These are phyloP conservation scores for Brachypteracias leptosomus DNA, from an alignment of 2,113 vertebrate genomes.

Conservation along the genomic window DNA sequence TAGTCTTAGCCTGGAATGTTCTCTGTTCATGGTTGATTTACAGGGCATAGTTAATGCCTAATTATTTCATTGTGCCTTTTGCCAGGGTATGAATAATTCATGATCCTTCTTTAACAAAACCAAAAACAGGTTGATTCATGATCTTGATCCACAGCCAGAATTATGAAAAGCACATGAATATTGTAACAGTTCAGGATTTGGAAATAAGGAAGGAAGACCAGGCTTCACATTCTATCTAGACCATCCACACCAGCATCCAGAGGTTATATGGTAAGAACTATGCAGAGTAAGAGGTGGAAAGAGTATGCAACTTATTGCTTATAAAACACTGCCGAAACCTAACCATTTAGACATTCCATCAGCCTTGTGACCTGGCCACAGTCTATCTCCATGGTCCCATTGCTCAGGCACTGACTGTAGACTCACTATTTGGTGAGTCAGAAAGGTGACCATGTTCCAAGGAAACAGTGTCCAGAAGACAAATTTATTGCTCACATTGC, in stretches of 20 bases:
- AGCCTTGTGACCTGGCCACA: background rate
- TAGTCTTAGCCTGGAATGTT: background rate
- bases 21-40: slow-evolving; percentile 21
- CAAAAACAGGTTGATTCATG: slow-evolving; percentile 27
- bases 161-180: background rate
- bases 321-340: slow-evolving; percentile 16
- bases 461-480: background rate
- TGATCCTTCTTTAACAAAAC: slow-evolving; percentile 24
- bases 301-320: slow-evolving; percentile 10
- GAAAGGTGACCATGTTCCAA: background rate
- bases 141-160: slow-evolving; percentile 37
- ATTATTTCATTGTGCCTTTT: slow-evolving; percentile 47
- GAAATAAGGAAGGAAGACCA: background rate
- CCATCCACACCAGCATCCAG: background rate
- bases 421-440: background rate
- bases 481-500: slow-evolving; percentile 59
- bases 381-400: background rate
- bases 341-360: background rate
- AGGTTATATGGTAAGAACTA: background rate
- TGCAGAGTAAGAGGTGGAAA: background rate
- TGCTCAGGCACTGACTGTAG: background rate
- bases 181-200: background rate
- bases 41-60: background rate
- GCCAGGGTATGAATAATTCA: slow-evolving; percentile 56
- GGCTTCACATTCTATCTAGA: background rate